Base-by-base conservation (phyloP, 2,888 invertebrate species). In the Macaria liturata region DNA sequence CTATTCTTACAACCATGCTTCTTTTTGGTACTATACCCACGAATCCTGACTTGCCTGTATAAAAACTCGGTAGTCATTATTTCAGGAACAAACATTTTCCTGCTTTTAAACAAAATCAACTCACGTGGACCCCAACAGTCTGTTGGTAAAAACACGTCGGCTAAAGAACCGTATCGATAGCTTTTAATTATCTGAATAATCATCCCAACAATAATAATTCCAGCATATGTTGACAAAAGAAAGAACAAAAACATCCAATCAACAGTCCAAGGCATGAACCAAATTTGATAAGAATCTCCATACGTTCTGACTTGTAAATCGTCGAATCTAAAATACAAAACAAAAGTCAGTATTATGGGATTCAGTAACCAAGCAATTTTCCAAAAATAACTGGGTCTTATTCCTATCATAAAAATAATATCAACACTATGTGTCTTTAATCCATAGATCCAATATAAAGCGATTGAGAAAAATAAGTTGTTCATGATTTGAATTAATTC, bases 1-100 rank as follows among this genome's bases (percentile, higher is more conserved):
- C 46, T 52, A 30, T 45, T 7, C 3, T 0, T 39, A 50, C 4
- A 61, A 44, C 50, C 48, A 45, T 31, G 4, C 48, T 60, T 61
- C 4, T 47, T 64, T 52, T 70, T 75, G 39, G 73, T 78, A 37
- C 67, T 71, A 66, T 85, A 87, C 0, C 87, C 87, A 42, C 81
- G 80, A 57, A 90, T 86, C 61, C 84, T 81, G 1, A 89, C 83
- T 81, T 91, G 92, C 52, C 91, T 74, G 59, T 92, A 92, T 46
- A 92, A 65, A 76, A 92, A 92, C 65, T 92, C 92, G 57, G 89
- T 81, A 0, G 91, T 92, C 92, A 92, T 92, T 66, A 91, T 86
- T 75, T 91, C 87, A 0, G 92, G 89, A 0, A 87, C 81, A 71
- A 92, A 92, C 88, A 92, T 88, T 66, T 80, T 83, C 65, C 92